Percentiles rank a stretch among this genome's conserved stretches.
These are phyloP conservation scores for Tamandua tetradactyla DNA, from an alignment of 2,797 vertebrate species.

Conservation along the genomic window DNA sequence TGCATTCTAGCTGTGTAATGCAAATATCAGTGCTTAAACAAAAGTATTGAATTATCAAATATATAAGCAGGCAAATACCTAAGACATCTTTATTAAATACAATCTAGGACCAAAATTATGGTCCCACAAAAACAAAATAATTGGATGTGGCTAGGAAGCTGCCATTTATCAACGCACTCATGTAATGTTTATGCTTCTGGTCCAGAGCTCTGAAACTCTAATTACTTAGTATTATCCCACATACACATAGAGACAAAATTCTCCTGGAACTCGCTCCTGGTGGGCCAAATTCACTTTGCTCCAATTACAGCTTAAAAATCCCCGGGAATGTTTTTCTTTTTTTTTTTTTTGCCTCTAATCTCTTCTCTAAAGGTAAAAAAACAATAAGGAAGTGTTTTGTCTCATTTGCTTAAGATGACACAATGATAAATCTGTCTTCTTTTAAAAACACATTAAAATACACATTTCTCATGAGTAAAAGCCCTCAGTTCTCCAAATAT, in stretches of 20 bases:
- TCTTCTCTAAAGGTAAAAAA: conserved; percentile 53
- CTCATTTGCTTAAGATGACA: not conserved
- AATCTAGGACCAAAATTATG: not conserved
- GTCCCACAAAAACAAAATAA: not conserved
- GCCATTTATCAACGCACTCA: too few relatives aligned
- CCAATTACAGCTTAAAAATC: not conserved
- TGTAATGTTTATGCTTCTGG: fast-evolving
- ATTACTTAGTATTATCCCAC: not conserved
- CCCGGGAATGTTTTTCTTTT: not conserved
- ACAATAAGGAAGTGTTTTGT: not conserved
- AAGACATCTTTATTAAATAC: not conserved
- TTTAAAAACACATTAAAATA: not conserved
- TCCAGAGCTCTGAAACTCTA: not conserved
- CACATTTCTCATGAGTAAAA: not conserved
- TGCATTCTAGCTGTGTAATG: not conserved
- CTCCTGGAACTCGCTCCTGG: not conserved
- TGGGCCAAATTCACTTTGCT: not conserved
- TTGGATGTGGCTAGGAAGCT: not conserved
- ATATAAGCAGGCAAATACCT: not conserved
- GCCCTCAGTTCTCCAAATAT: not conserved
- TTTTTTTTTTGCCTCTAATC: not conserved
- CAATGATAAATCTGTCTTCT: not conserved
- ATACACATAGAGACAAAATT: not conserved
- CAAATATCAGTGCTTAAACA: not conserved
- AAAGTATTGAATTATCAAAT: not conserved